phyloP scores from a whole-genome alignment of 2,113 vertebrate genomes.

The Campylomormyrus numenius region DNA sequence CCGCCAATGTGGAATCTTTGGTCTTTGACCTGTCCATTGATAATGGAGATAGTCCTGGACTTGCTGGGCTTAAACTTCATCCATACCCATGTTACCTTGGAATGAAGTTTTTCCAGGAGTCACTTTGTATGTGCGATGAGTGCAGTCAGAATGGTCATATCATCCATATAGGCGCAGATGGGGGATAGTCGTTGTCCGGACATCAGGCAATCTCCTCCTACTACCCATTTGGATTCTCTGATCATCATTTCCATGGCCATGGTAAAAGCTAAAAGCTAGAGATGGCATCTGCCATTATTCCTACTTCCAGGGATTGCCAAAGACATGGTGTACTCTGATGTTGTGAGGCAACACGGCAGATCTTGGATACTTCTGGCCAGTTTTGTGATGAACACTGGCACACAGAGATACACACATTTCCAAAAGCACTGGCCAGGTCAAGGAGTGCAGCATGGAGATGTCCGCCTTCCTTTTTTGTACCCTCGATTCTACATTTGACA shows the following conservation, averaged over 20 bases:
- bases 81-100: not conserved
- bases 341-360: not conserved
- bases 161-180: slow-evolving; percentile 11
- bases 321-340: not conserved
- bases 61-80: slow-evolving; percentile 21
- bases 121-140: not conserved
- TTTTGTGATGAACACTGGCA: slow-evolving; percentile 10
- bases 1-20: not conserved
- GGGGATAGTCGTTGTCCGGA: not conserved
- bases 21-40: slow-evolving; percentile 15
- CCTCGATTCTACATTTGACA: slow-evolving; percentile 12
- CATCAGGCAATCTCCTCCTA: not conserved
- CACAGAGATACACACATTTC: slow-evolving; percentile 17
- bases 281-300: slow-evolving; percentile 9
- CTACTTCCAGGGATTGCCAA: slow-evolving; percentile 12
- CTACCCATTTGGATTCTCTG: slow-evolving; percentile 12
- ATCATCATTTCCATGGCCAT: slow-evolving; percentile 25
- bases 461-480: not conserved
- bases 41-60: slow-evolving; percentile 13
- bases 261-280: slow-evolving; percentile 6
- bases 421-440: slow-evolving; percentile 10
- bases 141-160: slow-evolving; percentile 14
- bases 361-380: not conserved
- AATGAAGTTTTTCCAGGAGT: not conserved
- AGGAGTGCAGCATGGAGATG: slow-evolving; percentile 16